Evolutionary conservation across 1,140 invertebrate species (phyloP).

Genomic region (Caenorhabditis remanei): DNA sequence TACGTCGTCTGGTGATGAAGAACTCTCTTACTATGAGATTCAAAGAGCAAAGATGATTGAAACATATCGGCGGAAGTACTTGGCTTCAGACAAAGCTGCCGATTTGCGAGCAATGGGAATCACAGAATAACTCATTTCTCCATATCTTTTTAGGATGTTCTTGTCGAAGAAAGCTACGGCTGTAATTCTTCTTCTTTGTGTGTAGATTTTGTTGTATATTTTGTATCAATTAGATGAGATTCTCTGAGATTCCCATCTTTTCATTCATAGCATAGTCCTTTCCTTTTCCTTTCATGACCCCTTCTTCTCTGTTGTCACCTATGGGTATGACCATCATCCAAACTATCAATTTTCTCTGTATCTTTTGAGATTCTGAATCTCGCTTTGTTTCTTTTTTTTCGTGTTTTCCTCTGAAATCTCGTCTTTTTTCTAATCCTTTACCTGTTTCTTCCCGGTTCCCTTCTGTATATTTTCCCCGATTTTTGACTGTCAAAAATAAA

Average conservation of each 20-base stretch:
- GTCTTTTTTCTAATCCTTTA: constrained; percentile 31
- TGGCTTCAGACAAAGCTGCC: constrained; percentile 23
- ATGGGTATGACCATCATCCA: constrained; percentile 47
- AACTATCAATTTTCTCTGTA: neutral
- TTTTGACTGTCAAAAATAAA: neutral
- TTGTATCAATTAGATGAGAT: constrained; percentile 19
- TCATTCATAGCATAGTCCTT: constrained; percentile 4
- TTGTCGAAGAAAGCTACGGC: neutral
- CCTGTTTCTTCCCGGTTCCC: constrained; percentile 22
- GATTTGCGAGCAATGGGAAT: constrained; percentile 27
- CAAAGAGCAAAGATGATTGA: constrained; percentile 35
- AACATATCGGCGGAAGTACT: constrained; percentile 3
- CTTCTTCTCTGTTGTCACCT: neutral
- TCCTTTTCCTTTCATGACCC: constrained; percentile 34
- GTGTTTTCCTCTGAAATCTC: constrained; percentile 37
- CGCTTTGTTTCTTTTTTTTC: neutral
- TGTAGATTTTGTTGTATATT: constrained; percentile 24
- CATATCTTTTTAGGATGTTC: neutral
- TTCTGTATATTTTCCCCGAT: constrained; percentile 10
- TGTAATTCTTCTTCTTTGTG: neutral
- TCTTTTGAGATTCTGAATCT: constrained; percentile 42
- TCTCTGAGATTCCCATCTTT: neutral
- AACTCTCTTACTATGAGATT: constrained; percentile 18
- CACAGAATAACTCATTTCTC: constrained; percentile 21
- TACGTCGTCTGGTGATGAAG: neutral